Percentiles rank a stretch among this genome's conserved stretches.
Evolutionary conservation across 2,797 vertebrate species (phyloP).

Genomic region (Scolopax rusticola): DNA sequence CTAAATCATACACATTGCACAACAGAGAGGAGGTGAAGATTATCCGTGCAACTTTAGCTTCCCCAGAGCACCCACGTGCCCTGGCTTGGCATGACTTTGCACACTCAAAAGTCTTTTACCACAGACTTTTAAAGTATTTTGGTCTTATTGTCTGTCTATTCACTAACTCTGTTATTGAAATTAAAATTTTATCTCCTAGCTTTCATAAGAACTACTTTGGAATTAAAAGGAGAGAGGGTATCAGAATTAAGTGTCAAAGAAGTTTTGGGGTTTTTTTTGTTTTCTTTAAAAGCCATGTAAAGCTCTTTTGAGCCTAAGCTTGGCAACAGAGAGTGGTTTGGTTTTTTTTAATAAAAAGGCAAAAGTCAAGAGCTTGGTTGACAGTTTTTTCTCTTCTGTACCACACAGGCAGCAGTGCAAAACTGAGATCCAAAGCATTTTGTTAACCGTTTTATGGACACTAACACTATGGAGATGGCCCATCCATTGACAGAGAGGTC

Average conservation of each 20-base stretch:
- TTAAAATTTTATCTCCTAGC: neutral
- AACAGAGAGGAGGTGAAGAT: neutral
- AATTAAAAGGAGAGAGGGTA: neutral
- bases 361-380: neutral
- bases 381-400: neutral
- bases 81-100: neutral
- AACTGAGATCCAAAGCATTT: neutral
- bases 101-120: neutral
- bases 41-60: neutral
- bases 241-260: neutral
- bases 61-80: no score
- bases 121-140: neutral
- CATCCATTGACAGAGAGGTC: neutral
- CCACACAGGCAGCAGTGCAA: neutral
- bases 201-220: neutral
- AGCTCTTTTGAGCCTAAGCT: neutral
- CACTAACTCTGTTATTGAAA: neutral
- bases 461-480: fast-evolving
- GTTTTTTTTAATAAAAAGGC: neutral
- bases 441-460: no score
- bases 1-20: neutral
- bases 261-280: no score
- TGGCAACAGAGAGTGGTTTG: neutral
- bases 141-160: neutral
- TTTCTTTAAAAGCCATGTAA: neutral